phyloP scores from a whole-genome alignment of 2,888 invertebrate species.

The Agrotis puta region DNA sequence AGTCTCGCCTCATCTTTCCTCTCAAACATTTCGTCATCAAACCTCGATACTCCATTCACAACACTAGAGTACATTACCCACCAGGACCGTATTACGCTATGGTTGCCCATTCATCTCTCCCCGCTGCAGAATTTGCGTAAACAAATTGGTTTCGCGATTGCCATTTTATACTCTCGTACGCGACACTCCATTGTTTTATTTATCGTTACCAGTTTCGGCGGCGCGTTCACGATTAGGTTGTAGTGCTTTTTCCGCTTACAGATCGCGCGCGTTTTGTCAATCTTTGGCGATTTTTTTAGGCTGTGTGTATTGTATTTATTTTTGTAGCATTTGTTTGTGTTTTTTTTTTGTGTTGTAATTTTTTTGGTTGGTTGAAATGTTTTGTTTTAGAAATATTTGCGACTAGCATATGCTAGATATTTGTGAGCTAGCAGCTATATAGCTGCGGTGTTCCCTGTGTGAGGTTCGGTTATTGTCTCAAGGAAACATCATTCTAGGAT shows the following conservation, averaged over 20 bases:
- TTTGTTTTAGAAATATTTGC: not conserved
- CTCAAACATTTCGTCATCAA: not conserved
- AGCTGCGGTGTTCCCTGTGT: too few species aligned
- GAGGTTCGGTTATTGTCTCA: too few species aligned
- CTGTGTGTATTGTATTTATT: constrained; percentile 30
- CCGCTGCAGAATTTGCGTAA: constrained; percentile 91
- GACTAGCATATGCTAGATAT: too few species aligned
- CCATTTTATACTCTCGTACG: constrained; percentile 90
- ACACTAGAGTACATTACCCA: constrained; percentile 81
- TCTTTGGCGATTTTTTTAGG: constrained; percentile 75
- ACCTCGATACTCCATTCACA: constrained; percentile 56
- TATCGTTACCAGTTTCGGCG: constrained; percentile 89
- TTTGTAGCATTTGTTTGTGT: constrained; percentile 24
- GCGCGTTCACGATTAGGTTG: constrained; percentile 89
- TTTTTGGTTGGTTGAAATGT: too few species aligned
- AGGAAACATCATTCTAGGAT: too few species aligned
- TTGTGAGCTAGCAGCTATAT: too few species aligned
- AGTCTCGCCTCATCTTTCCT: not conserved
- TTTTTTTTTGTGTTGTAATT: constrained; percentile 17
- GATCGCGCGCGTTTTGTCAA: constrained; percentile 87
- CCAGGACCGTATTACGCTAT: constrained; percentile 88
- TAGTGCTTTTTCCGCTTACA: constrained; percentile 88
- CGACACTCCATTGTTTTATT: constrained; percentile 91
- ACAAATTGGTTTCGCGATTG: constrained; percentile 91
- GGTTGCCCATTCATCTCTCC: constrained; percentile 90